A percentile compares a stretch with the other conserved stretches of the same genome.
These are phyloP conservation scores for Kryptopterus vitreolus DNA, from an alignment of 2,797 vertebrate species.

Conservation along the genomic window DNA sequence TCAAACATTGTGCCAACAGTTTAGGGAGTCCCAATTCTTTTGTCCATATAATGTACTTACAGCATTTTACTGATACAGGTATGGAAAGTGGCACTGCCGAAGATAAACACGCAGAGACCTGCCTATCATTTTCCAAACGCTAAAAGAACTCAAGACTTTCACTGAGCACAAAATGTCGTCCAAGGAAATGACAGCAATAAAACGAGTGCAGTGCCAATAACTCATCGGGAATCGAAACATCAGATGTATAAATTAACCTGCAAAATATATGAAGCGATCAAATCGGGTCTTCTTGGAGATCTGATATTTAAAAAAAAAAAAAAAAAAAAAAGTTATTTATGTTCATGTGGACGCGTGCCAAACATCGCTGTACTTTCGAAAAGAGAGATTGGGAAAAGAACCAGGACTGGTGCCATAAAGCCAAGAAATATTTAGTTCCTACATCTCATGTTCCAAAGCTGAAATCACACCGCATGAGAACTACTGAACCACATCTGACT, in stretches of 20 bases:
- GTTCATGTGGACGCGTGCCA: not conserved
- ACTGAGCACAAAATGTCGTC: not conserved
- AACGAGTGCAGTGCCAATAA: not conserved
- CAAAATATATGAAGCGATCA: conserved; percentile 20
- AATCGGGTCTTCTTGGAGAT: conserved; percentile 31
- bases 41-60: not conserved
- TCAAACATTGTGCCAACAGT: no score
- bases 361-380: conserved; percentile 18
- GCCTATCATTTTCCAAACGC: not conserved
- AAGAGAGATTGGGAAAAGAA: not conserved
- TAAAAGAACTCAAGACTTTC: no score
- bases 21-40: no score
- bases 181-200: conserved; percentile 14
- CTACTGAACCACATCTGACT: conserved; percentile 20
- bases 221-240: conserved; percentile 5
- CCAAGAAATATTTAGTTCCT: not conserved
- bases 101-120: not conserved
- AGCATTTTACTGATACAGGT: not conserved
- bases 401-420: conserved; percentile 13
- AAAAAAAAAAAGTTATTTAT: not conserved
- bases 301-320: conserved; percentile 1
- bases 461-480: not conserved
- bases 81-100: not conserved
- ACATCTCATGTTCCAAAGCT: not conserved
- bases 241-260: conserved; percentile 10